Evolutionary conservation across 1,140 invertebrate genomes (phyloP), one percentile per base, ranked within the genome.

Genomic region (Drosophila sechellia): DNA sequence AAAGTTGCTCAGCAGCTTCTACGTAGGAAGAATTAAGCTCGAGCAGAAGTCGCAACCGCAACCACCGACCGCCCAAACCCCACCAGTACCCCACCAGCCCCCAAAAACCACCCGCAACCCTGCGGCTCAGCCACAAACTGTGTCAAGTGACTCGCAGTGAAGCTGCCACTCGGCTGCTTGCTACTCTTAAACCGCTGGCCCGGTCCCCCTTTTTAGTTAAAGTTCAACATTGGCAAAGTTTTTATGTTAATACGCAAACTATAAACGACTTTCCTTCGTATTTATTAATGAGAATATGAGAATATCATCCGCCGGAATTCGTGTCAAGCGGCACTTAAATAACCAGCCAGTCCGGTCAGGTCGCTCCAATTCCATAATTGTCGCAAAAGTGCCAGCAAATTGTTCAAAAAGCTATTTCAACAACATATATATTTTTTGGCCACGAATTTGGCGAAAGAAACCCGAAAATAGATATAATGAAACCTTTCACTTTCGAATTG

Each of bases 281-380:
- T 71, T 74, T 74, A 63, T 73, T 74, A 72, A 72, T 35, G 68
- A 72, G 69, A 72, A 72, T 31, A 31, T 31, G 31, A 31, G 31
- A 22, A 22, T 8, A 31, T 72, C 69, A 72, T 72, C 69, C 15
- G 31, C 46, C 53, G 50, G 70, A 49, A 74, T 73, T 63, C 27
- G 58, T 74, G 71, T 74, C 71, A 74, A 75, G 72, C 57, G 50
- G 46, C 65, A 39, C 60, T 66, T 27, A 40, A 54, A 50, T 25
- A 39, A 35, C 20, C 71, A 84, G 59, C 76, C 52, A 64, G 64
- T 69, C 52, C 8, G 31, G 31, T 31, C 31, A 31, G 45, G 40
- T 46, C 64, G 68, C 68, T 71, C 68, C 52, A 56, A 74, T 58
- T 86, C 66, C 68, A 77, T 81, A 86, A 86, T 85, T 81, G 81